These are phyloP conservation scores for Arenaria interpres DNA, from an alignment of 2,113 vertebrate genomes.

Conservation along the genomic window DNA sequence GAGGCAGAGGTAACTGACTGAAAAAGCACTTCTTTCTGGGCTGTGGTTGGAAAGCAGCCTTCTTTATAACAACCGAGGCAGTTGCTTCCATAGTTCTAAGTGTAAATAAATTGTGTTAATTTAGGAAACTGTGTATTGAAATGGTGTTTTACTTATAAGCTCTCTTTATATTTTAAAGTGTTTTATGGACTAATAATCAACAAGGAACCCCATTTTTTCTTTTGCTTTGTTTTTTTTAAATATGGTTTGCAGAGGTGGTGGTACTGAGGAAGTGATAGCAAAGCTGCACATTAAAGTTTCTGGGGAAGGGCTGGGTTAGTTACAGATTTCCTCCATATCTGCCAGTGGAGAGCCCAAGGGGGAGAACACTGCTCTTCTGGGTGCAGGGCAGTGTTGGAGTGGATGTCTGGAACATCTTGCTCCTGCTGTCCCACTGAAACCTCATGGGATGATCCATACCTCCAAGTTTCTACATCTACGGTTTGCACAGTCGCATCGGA, in stretches of 20 bases:
- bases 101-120: neutral
- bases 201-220: neutral
- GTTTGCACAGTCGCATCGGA: neutral
- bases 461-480: fast-evolving
- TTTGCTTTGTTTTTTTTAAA: neutral
- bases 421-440: neutral
- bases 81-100: neutral
- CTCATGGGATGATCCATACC: neutral
- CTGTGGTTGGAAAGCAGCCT: neutral
- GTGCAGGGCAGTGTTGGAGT: neutral
- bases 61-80: neutral
- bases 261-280: neutral
- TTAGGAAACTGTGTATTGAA: neutral
- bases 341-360: neutral
- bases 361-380: neutral
- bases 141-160: neutral
- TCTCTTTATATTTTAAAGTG: neutral
- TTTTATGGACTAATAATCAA: neutral
- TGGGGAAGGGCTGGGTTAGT: neutral
- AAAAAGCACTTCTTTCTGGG: neutral
- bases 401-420: neutral
- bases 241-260: neutral
- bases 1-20: neutral
- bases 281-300: neutral
- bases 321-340: neutral